Evolutionary conservation across 2,888 invertebrate species (phyloP).

Genomic region (Agonopterix subpropinquella): DNA sequence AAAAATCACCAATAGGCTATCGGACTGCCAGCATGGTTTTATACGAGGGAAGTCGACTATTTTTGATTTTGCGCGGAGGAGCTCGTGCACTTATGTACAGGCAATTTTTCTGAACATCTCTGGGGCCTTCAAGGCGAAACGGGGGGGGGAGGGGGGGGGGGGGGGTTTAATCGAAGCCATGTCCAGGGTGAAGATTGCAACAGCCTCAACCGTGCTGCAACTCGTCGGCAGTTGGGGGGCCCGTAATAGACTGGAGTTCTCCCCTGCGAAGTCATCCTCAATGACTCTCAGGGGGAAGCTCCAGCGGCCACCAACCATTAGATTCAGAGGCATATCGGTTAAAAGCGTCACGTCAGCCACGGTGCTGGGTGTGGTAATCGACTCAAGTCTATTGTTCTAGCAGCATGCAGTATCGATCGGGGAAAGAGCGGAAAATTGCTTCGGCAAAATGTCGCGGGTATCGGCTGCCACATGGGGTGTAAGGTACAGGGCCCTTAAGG

Average conservation of each 20-base stretch:
- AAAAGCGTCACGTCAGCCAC: neutral
- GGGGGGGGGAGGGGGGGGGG: no score
- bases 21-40: neutral
- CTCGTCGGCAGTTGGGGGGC: neutral
- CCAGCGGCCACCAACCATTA: neutral
- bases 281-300: constrained; percentile 3
- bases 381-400: constrained; percentile 1
- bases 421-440: constrained; percentile 10
- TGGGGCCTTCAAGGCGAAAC: constrained; percentile 20
- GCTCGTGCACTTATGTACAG: constrained; percentile 15
- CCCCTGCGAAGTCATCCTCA: constrained; percentile 3
- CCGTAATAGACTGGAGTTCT: constrained; percentile 3
- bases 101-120: constrained; percentile 25
- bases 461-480: constrained; percentile 16
- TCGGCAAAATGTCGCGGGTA: constrained; percentile 14
- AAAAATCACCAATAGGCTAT: neutral
- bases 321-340: neutral
- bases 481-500: constrained; percentile 9
- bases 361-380: neutral
- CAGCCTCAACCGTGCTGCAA: neutral
- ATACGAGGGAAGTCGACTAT: neutral
- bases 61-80: no score
- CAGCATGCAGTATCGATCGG: constrained; percentile 8
- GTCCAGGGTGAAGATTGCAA: constrained; percentile 14
- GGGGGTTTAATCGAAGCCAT: constrained; percentile 7